phyloP scores from a whole-genome alignment of 2,113 vertebrate species.

The Felis chaus region DNA sequence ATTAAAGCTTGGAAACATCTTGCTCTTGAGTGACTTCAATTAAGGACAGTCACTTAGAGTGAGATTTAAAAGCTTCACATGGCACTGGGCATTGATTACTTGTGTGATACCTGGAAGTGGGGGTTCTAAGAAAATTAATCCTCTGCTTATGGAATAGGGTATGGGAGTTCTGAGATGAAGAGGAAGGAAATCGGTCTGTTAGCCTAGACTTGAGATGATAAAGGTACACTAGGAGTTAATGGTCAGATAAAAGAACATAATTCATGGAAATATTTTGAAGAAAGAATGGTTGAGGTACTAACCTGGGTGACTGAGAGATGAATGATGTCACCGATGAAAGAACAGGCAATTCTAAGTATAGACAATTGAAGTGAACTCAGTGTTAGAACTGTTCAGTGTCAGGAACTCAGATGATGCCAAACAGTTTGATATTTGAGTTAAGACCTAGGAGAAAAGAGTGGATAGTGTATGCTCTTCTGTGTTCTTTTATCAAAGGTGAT shows the following conservation, averaged over 20 bases:
- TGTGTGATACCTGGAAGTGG: neutral
- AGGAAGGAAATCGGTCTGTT: neutral
- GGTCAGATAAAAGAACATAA: neutral
- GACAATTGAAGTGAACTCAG: neutral
- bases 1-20: slow-evolving; percentile 47
- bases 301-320: neutral
- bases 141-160: neutral
- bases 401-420: neutral
- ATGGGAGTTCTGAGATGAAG: neutral
- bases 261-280: neutral
- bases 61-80: slow-evolving; percentile 30
- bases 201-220: neutral
- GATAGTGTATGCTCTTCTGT: neutral
- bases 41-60: slow-evolving; percentile 21
- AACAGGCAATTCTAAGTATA: neutral
- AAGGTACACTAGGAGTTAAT: neutral
- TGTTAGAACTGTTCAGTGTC: neutral
- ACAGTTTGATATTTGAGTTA: neutral
- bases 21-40: slow-evolving; percentile 49
- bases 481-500: neutral
- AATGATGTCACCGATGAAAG: neutral
- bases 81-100: slow-evolving; percentile 7
- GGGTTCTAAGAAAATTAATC: slow-evolving; percentile 4
- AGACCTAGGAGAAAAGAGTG: neutral
- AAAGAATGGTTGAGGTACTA: neutral